These are phyloP conservation scores for Apeira syringaria DNA, from an alignment of 2,888 invertebrate genomes.

Conservation along the genomic window DNA sequence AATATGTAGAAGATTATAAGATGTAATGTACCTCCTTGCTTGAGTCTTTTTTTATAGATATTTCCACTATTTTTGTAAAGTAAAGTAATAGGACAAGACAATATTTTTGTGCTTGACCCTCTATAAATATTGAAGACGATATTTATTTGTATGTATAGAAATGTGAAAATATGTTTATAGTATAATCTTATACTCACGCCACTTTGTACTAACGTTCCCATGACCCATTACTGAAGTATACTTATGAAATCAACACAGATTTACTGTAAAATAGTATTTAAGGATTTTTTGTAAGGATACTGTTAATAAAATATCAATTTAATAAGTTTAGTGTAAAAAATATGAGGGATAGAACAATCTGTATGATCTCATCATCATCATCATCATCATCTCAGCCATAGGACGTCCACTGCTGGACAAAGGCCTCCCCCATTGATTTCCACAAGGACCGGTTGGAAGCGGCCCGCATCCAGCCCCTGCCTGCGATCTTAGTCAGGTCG, in stretches of 20 bases:
- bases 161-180: not conserved
- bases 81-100: too few relatives aligned
- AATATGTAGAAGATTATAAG: too few relatives aligned
- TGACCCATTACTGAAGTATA: constrained; percentile 33
- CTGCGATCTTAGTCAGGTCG: too few relatives aligned
- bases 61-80: not conserved
- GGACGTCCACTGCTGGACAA: too few relatives aligned
- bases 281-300: constrained; percentile 36
- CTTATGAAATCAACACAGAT: constrained; percentile 55
- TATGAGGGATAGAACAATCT: constrained; percentile 47
- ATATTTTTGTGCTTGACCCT: too few relatives aligned
- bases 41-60: not conserved
- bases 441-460: too few relatives aligned
- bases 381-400: too few relatives aligned
- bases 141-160: not conserved
- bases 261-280: constrained; percentile 42
- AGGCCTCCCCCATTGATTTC: too few relatives aligned
- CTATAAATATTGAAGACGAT: not conserved
- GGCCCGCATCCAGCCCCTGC: too few relatives aligned
- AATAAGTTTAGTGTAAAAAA: constrained; percentile 38
- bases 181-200: constrained; percentile 41
- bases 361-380: too few relatives aligned
- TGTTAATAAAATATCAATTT: constrained; percentile 49
- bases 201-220: constrained; percentile 43
- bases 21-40: not conserved